Base-by-base conservation (phyloP, 1,140 invertebrate species). In the Drosophila ercepeae region DNA sequence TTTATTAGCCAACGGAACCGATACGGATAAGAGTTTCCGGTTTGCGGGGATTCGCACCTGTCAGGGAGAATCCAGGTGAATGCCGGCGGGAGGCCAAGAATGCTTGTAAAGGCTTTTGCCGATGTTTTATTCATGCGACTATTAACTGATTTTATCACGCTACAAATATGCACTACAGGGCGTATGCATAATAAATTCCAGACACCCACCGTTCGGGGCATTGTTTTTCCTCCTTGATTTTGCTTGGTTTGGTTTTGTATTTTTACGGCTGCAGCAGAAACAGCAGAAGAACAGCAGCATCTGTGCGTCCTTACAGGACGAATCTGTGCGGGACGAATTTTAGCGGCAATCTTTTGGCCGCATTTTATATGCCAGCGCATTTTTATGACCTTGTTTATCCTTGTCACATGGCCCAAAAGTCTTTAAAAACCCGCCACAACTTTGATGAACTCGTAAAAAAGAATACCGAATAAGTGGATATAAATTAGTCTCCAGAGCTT, bases 71-170 rank as follows among this genome's bases (percentile, higher is more conserved):
- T 2, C 16, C 16, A 19, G 16, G 16, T 6, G 39, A 42, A 39
- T 1, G 1, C 13, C 36, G n/a, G 36, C 36, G 14, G 36, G 36
- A 1, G 13, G 36, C 36, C 1, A 14, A 4, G 36, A 13, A 39
- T 39, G 36, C 36, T 39, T 39, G 36, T 19, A n/a, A 16, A 54
- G 49, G 41, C 55, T 48, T 68, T 69, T 41, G 48, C 51, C 29
- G 58, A 82, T 86, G 82, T 88, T 86, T 86, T 86, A 88, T 86
- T 76, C 82, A 86, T 74, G 63, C 63, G 63, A 65, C 81, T 86
- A 86, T 86, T 88, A 86, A 88, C 63, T 70, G 81, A 88, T 77
- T 86, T 88, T 86, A 86, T 86, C 77, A 86, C 81, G 82, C 81
- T 81, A 84, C 81, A 86, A 86, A 84, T 84, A 76, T 88, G 81